Evolutionary conservation across 2,113 vertebrate genomes (phyloP).

Genomic region (Myocastor coypus): DNA sequence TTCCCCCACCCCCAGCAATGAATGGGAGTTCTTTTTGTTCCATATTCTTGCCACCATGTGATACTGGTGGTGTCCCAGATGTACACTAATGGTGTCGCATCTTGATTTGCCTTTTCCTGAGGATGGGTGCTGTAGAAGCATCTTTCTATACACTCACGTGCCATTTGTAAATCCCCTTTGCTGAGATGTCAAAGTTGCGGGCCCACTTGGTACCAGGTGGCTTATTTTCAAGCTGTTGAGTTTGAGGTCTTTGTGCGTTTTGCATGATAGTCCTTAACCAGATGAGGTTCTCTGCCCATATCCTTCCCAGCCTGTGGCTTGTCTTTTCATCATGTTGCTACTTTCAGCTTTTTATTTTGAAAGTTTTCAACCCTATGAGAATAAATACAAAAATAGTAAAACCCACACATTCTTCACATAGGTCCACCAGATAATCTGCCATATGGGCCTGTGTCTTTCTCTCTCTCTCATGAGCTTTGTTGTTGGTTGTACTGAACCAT

Average conservation of each 20-base stretch:
- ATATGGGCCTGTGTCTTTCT: background rate
- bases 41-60: background rate
- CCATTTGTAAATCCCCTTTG: background rate
- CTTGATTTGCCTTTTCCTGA: background rate
- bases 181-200: background rate
- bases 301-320: background rate
- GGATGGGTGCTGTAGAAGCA: background rate
- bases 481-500: background rate
- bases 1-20: background rate
- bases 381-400: slow-evolving; percentile 22
- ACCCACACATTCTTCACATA: background rate
- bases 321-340: background rate
- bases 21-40: background rate
- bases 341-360: background rate
- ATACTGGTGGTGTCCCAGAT: background rate
- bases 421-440: background rate
- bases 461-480: background rate
- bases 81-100: background rate
- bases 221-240: background rate
- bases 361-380: background rate
- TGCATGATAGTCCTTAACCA: background rate
- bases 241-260: background rate
- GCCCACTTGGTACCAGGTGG: background rate
- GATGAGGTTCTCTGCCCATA: background rate
- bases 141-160: background rate